phyloP scores from a whole-genome alignment of 2,888 invertebrate species.

The Fissipunctia ypsillon region DNA sequence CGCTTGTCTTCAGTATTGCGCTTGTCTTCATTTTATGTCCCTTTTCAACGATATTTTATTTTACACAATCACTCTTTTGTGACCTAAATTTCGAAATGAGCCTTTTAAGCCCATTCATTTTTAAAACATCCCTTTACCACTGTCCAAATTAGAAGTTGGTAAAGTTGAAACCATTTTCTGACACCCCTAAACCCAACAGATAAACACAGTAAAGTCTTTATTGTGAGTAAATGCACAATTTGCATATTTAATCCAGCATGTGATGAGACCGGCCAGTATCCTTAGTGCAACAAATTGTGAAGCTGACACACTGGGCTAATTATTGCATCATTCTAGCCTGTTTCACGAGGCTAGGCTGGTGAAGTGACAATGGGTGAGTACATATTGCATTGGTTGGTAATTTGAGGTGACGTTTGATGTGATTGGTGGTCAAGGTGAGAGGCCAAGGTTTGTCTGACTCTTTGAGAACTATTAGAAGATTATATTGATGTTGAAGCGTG shows the following conservation, averaged over 20 bases:
- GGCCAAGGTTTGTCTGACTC: conserved; percentile 29
- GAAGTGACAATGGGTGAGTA: conserved; percentile 23
- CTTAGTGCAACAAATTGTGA: conserved; percentile 39
- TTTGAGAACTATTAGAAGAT: conserved; percentile 12
- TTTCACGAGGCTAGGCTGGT: conserved; percentile 18
- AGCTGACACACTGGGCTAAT: conserved; percentile 43
- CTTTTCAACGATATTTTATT: too few species aligned
- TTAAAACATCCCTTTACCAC: too few species aligned
- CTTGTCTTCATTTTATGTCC: too few species aligned
- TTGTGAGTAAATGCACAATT: conserved; percentile 73
- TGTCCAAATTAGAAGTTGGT: too few species aligned
- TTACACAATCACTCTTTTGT: too few species aligned
- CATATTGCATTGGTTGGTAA: conserved; percentile 15
- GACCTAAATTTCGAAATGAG: too few species aligned
- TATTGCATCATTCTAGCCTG: conserved; percentile 52
- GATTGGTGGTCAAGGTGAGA: conserved; percentile 41
- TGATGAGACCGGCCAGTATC: conserved; percentile 49
- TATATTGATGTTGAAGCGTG: not conserved
- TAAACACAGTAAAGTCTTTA: conserved; percentile 70
- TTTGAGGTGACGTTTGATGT: conserved; percentile 22
- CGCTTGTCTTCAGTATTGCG: too few species aligned
- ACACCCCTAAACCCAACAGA: conserved; percentile 41
- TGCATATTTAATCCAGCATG: conserved; percentile 69
- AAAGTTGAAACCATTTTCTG: too few species aligned
- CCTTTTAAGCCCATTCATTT: too few species aligned